phyloP scores from a whole-genome alignment of 2,888 invertebrate genomes.

The Nemotelus pantherinus region DNA sequence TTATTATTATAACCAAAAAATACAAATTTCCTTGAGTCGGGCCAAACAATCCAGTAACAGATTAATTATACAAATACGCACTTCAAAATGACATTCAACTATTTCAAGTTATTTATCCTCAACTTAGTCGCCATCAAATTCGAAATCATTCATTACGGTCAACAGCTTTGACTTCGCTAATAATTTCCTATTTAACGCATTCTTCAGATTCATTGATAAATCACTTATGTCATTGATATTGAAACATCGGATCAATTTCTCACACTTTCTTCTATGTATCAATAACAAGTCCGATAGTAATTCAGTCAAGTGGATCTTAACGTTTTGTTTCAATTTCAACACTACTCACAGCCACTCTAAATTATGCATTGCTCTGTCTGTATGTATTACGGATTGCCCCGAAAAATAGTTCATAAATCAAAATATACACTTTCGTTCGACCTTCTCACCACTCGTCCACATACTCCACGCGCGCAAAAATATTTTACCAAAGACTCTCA shows the following conservation, averaged over 20 bases:
- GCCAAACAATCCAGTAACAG: too few relatives aligned
- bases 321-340: constrained; percentile 24
- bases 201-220: too few relatives aligned
- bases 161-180: not conserved
- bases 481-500: constrained; percentile 9
- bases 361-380: not conserved
- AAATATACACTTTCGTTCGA: not conserved
- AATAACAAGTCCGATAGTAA: not conserved
- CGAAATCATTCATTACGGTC: not conserved
- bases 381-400: not conserved
- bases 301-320: constrained; percentile 9
- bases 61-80: too few relatives aligned
- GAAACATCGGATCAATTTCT: not conserved
- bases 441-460: constrained; percentile 11
- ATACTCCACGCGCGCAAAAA: constrained; percentile 26
- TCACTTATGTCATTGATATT: too few relatives aligned
- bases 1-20: too few relatives aligned
- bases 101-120: not conserved
- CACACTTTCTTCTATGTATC: constrained; percentile 15
- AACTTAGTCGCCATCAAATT: not conserved
- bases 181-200: too few relatives aligned
- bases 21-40: too few relatives aligned
- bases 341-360: constrained; percentile 4
- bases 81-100: too few relatives aligned
- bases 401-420: constrained; percentile 21